Evolutionary conservation across 1,140 invertebrate genomes (phyloP).

Genomic region (Oscheius sp.): DNA sequence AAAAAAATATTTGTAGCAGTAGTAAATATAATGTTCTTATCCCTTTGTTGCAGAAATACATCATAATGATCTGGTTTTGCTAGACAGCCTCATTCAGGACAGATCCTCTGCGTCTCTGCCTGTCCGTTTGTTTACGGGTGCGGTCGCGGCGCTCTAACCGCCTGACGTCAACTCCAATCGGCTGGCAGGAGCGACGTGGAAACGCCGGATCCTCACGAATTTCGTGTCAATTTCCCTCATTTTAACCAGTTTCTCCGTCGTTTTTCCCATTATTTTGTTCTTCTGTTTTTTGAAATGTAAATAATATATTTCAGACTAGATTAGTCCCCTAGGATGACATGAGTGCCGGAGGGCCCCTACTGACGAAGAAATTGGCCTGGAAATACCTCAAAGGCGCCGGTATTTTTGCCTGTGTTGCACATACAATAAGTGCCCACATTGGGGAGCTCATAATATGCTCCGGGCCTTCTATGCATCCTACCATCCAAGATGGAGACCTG

Average conservation of each 20-base stretch:
- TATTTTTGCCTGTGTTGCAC: conserved; percentile 2
- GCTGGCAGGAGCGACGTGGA: neutral
- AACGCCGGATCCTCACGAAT: neutral
- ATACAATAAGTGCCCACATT: conserved; percentile 17
- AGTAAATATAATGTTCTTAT: too few species aligned
- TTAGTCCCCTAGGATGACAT: neutral
- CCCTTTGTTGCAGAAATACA: too few species aligned
- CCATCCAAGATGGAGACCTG: conserved; percentile 36
- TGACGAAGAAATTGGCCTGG: neutral
- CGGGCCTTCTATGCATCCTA: conserved; percentile 41
- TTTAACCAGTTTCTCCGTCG: neutral
- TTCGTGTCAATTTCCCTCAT: neutral
- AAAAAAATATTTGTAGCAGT: too few species aligned
- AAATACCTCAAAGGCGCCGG: conserved; percentile 1
- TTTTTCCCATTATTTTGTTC: neutral
- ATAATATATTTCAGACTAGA: too few species aligned
- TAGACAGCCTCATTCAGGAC: too few species aligned
- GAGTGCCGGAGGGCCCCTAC: neutral
- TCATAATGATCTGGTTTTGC: too few species aligned
- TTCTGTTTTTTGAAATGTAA: neutral
- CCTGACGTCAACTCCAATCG: neutral
- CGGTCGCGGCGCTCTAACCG: neutral
- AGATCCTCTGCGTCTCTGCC: conserved; percentile 3
- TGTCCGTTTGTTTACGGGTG: neutral
- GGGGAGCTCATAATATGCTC: conserved; percentile 37